Percentiles rank a stretch among this genome's conserved stretches.
phyloP scores from a whole-genome alignment of 2,888 invertebrate genomes.

The Quadroppia sp. region DNA sequence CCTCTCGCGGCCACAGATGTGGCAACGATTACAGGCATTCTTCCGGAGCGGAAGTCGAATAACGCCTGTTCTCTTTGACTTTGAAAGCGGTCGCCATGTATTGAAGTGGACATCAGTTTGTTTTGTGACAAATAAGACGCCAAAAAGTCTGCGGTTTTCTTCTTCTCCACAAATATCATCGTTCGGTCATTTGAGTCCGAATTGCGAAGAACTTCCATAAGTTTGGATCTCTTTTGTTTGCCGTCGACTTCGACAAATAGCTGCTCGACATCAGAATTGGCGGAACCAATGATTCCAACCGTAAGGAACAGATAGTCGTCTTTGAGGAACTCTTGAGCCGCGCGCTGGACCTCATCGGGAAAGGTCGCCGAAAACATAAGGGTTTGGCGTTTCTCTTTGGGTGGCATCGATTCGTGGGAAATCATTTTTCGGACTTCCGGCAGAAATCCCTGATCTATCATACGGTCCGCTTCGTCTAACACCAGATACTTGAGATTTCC shows the following conservation, averaged over 20 bases:
- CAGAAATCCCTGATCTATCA: slow-evolving; percentile 71
- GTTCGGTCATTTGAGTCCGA: slow-evolving; percentile 51
- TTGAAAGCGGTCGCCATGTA: slow-evolving; percentile 70
- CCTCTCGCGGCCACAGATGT: slow-evolving; percentile 94
- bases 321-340: slow-evolving; percentile 71
- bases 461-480: slow-evolving; percentile 74
- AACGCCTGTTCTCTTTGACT: slow-evolving; percentile 68
- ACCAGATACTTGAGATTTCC: slow-evolving; percentile 63
- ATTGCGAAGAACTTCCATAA: slow-evolving; percentile 67
- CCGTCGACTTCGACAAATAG: slow-evolving; percentile 58
- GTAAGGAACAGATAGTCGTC: slow-evolving; percentile 51
- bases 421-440: slow-evolving; percentile 56
- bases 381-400: slow-evolving; percentile 61
- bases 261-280: slow-evolving; percentile 85
- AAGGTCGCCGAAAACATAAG: slow-evolving; percentile 77
- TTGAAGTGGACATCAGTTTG: slow-evolving; percentile 67
- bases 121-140: slow-evolving; percentile 75
- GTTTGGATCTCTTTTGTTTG: slow-evolving; percentile 68
- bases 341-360: slow-evolving; percentile 66
- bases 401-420: slow-evolving; percentile 60
- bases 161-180: slow-evolving; percentile 85
- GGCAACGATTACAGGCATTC: slow-evolving; percentile 77
- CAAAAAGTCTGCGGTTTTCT: slow-evolving; percentile 82
- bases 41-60: slow-evolving; percentile 73
- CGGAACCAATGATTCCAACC: slow-evolving; percentile 88